Percentiles rank a stretch among this genome's conserved stretches.
Evolutionary conservation across 1,140 invertebrate species (phyloP).

Genomic region (Samia ricini): DNA sequence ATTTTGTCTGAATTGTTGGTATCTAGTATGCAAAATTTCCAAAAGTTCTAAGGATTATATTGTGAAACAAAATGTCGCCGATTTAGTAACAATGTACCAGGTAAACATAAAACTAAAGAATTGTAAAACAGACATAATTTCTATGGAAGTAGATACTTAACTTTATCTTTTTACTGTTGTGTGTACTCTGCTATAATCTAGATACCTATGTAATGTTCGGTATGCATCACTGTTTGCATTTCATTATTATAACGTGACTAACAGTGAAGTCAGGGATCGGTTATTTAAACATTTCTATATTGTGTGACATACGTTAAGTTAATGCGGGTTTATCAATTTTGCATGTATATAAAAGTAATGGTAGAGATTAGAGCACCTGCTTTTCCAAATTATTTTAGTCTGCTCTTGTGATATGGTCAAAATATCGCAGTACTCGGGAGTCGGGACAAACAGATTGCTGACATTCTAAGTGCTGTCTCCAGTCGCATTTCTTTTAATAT

Average conservation of each 20-base stretch:
- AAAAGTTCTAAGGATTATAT: too few relatives aligned
- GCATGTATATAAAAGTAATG: neutral
- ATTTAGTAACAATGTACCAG: neutral
- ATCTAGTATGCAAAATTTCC: too few relatives aligned
- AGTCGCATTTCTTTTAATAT: too few relatives aligned
- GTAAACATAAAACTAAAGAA: neutral
- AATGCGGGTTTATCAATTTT: neutral
- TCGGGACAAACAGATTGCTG: too few relatives aligned
- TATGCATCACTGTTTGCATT: conserved; percentile 7
- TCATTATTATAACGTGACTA: conserved; percentile 2
- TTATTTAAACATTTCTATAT: neutral
- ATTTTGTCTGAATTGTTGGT: too few relatives aligned
- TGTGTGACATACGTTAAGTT: neutral
- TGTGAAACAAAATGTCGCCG: too few relatives aligned
- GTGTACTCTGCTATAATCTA: neutral
- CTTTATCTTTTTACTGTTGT: neutral
- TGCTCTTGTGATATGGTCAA: too few relatives aligned
- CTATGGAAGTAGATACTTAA: neutral
- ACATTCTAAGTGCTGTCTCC: too few relatives aligned
- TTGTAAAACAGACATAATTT: neutral
- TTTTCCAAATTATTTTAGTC: too few relatives aligned
- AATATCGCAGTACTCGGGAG: too few relatives aligned
- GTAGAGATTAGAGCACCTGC: too few relatives aligned
- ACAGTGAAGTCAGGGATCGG: neutral
- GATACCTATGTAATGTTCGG: neutral